Conservation (phyloP, 1,140 invertebrate species). For the Panagrolaimus sp. region DNA sequence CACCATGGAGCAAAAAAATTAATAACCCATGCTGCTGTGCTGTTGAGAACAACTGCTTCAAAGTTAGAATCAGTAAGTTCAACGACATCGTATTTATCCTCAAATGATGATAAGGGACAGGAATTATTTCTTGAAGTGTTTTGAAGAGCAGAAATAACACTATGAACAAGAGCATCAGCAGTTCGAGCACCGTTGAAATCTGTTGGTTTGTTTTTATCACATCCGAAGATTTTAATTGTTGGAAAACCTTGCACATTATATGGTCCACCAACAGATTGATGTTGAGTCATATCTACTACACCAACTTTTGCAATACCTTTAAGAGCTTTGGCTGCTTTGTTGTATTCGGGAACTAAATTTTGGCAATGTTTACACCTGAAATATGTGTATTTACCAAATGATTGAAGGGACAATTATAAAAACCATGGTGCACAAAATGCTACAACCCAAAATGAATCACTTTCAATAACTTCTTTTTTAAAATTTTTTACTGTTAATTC, state of each 20-base stretch:
- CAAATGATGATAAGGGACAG: too few species aligned
- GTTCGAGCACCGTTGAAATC: conserved; percentile 78
- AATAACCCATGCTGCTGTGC: too few species aligned
- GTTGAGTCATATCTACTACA: conserved; percentile 81
- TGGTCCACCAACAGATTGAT: conserved; percentile 73
- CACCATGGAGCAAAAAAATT: too few species aligned
- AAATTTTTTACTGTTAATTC: too few species aligned
- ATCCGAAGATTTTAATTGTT: conserved; percentile 88
- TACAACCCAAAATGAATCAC: too few species aligned
- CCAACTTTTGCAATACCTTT: conserved; percentile 90
- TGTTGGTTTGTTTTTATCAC: conserved; percentile 76
- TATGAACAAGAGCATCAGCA: conserved; percentile 77
- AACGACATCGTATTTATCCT: conserved; percentile 67
- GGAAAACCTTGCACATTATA: conserved; percentile 86
- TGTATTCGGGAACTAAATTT: conserved; percentile 69
- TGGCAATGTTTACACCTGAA: too few species aligned
- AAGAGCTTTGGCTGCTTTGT: conserved; percentile 76
- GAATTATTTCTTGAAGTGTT: conserved; percentile 17
- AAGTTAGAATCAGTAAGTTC: conserved; percentile 91
- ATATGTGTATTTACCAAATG: too few species aligned
- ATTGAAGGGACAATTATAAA: too few species aligned
- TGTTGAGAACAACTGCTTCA: conserved; percentile 76
- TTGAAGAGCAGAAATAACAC: conserved; percentile 15
- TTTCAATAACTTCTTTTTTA: too few species aligned
- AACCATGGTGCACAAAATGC: too few species aligned